Conservation (phyloP, 2,888 invertebrate species). For the Geophilus truncorum region DNA sequence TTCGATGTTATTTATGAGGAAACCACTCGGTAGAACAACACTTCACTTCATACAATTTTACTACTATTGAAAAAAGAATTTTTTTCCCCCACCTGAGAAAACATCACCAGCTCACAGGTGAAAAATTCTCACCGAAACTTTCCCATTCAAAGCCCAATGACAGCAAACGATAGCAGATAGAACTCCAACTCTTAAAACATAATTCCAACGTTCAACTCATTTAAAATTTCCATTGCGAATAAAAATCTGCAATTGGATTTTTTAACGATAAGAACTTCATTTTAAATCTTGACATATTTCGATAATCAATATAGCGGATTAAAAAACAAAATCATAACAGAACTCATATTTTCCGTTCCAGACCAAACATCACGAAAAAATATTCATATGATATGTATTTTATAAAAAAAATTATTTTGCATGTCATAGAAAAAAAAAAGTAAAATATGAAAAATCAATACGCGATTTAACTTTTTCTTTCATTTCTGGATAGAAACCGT, state of each 20-base stretch:
- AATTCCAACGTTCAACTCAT: neutral
- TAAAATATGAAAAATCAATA: too few species aligned
- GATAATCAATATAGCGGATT: too few species aligned
- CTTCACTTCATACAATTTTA: neutral
- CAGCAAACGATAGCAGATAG: neutral
- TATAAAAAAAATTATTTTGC: too few species aligned
- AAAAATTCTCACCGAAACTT: neutral
- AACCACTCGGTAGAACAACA: neutral
- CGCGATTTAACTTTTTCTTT: too few species aligned
- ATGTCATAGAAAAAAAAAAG: too few species aligned
- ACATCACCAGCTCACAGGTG: neutral
- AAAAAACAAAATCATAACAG: too few species aligned
- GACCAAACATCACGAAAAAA: too few species aligned
- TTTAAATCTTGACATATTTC: neutral
- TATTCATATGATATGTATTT: too few species aligned
- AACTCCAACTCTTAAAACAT: neutral
- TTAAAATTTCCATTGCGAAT: neutral
- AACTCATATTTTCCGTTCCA: too few species aligned
- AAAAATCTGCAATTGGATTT: neutral
- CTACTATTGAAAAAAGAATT: neutral
- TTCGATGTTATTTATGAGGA: slow-evolving; percentile 8
- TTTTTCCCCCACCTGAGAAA: neutral
- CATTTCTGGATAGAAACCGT: too few species aligned
- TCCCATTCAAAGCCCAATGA: neutral
- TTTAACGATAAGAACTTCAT: neutral